phyloP scores from a whole-genome alignment of 1,140 invertebrate species.

The Cyclina sinensis region DNA sequence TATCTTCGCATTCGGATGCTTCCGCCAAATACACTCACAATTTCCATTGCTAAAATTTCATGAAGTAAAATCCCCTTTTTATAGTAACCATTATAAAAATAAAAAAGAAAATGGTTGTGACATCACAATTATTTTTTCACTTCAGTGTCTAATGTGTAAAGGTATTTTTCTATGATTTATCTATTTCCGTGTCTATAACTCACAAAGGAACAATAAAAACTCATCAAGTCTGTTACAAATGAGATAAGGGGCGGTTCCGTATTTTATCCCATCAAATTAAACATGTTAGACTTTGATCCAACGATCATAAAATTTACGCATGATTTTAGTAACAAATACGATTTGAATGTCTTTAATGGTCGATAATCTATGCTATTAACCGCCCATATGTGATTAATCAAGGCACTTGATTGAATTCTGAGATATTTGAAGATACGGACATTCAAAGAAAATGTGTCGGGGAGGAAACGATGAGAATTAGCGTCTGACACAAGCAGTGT shows the following conservation, averaged over 20 bases:
- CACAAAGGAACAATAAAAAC: neutral
- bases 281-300: conserved; percentile 46
- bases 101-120: too few species aligned
- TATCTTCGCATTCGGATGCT: too few species aligned
- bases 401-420: conserved; percentile 28
- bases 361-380: conserved; percentile 25
- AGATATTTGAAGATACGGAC: conserved; percentile 42
- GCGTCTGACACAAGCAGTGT: neutral
- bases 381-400: conserved; percentile 55
- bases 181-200: neutral
- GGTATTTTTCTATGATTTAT: neutral
- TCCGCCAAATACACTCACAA: too few species aligned
- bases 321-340: conserved; percentile 53
- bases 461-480: conserved; percentile 14
- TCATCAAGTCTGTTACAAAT: conserved; percentile 7
- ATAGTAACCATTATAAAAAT: too few species aligned
- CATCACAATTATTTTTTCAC: too few species aligned
- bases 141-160: too few species aligned
- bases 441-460: neutral
- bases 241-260: conserved; percentile 44
- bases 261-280: conserved; percentile 39
- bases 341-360: conserved; percentile 42
- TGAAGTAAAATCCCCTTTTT: too few species aligned
- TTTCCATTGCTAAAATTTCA: too few species aligned
- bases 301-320: conserved; percentile 48